Percentiles rank a stretch among this genome's conserved stretches.
Conservation (phyloP, 2,797 vertebrate genomes). For the Margarornis squamiger region DNA sequence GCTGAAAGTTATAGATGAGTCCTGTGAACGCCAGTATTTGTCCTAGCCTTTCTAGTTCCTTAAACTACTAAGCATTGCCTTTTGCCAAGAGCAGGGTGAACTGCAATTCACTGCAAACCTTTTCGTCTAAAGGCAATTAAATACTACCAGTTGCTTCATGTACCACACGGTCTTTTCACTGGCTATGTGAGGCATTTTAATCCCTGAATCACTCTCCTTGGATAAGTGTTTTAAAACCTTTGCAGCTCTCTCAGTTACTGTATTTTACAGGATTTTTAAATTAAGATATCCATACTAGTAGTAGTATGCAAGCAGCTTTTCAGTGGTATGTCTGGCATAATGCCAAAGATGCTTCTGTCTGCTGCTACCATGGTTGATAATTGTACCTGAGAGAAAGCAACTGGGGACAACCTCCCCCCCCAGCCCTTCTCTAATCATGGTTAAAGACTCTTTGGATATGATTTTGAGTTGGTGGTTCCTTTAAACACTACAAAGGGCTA, state of each 20-base stretch:
- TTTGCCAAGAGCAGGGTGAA: not conserved
- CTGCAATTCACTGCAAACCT: not conserved
- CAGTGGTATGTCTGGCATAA: not conserved
- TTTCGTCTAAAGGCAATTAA: slow-evolving; percentile 19
- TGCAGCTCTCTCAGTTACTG: not conserved
- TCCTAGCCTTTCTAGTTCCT: not conserved
- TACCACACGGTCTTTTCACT: not conserved
- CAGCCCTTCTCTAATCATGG: not conserved
- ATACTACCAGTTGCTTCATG: not conserved
- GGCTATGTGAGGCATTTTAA: not conserved
- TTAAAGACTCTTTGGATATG: not conserved
- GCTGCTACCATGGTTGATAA: not conserved
- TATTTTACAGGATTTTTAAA: not conserved
- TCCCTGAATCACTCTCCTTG: not conserved
- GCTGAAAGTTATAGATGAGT: slow-evolving; percentile 28
- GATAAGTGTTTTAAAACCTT: not conserved
- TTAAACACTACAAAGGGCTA: not conserved
- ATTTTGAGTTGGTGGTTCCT: not conserved
- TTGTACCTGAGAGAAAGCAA: not conserved
- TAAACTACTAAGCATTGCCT: not conserved
- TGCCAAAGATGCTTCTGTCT: not conserved
- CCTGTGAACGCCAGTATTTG: not conserved
- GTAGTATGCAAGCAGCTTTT: not conserved
- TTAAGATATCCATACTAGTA: not conserved
- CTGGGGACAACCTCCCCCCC: not conserved